Evolutionary conservation across 2,113 vertebrate species (phyloP).

Genomic region (Trematocara variabile): DNA sequence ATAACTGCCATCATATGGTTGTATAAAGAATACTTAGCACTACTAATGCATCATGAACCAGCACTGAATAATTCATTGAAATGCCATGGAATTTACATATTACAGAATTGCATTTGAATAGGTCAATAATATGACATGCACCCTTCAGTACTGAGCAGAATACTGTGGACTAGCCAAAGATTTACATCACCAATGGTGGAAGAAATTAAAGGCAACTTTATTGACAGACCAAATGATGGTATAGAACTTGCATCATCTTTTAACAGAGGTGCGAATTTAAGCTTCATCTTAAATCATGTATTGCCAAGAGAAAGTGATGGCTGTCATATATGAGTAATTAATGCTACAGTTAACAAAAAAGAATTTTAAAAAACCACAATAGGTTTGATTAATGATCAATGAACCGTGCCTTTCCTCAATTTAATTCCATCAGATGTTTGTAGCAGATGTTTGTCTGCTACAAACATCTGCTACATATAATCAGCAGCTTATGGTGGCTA

Average conservation of each 20-base stretch:
- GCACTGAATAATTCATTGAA: background rate
- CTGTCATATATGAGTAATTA: background rate
- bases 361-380: background rate
- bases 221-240: background rate
- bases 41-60: background rate
- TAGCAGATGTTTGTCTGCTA: background rate
- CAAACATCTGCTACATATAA: background rate
- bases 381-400: background rate
- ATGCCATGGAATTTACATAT: constrained; percentile 1
- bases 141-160: background rate
- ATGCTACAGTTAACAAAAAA: background rate
- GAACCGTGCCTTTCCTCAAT: background rate
- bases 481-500: background rate
- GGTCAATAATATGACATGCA: background rate
- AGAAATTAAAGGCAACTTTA: background rate
- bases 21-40: background rate
- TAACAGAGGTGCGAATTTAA: background rate
- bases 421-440: background rate
- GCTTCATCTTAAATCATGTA: background rate
- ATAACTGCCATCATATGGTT: background rate
- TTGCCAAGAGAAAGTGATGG: background rate
- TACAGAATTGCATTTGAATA: background rate
- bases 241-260: background rate
- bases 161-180: background rate
- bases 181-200: background rate